Conservation (phyloP, 1,140 invertebrate genomes). For the Sycobia sp. region DNA sequence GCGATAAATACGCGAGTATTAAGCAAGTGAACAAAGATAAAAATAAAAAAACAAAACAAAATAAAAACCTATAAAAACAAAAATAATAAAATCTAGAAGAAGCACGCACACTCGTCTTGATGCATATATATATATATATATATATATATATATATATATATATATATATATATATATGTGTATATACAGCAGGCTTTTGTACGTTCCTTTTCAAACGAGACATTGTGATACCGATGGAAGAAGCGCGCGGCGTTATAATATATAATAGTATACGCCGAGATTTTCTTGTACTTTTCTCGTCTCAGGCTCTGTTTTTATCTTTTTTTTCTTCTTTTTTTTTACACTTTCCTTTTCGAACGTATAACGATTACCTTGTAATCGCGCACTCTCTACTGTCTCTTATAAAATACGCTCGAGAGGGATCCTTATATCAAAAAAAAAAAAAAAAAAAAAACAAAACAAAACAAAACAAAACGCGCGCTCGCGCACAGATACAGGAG, state of each 20-base stretch:
- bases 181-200: constrained; percentile 53
- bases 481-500: too few relatives aligned
- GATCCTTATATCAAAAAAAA: too few relatives aligned
- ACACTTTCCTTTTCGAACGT: too few relatives aligned
- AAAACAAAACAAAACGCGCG: too few relatives aligned
- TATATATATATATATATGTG: too few relatives aligned
- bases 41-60: background rate
- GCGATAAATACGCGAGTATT: background rate
- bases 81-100: constrained; percentile 6
- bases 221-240: constrained; percentile 62
- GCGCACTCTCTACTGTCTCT: constrained; percentile 26
- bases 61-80: background rate
- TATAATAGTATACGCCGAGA: too few relatives aligned
- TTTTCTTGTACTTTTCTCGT: constrained; percentile 34
- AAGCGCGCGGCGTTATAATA: constrained; percentile 41
- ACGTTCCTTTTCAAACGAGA: constrained; percentile 60
- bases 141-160: too few relatives aligned
- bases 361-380: constrained; percentile 22
- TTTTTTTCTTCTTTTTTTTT: constrained; percentile 10
- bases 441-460: too few relatives aligned
- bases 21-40: background rate
- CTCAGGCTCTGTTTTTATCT: constrained; percentile 18
- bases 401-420: too few relatives aligned
- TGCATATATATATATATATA: too few relatives aligned
- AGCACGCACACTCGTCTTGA: constrained; percentile 36